Evolutionary conservation across 2,113 vertebrate genomes (phyloP).

Genomic region (Thunnus maccoyii): DNA sequence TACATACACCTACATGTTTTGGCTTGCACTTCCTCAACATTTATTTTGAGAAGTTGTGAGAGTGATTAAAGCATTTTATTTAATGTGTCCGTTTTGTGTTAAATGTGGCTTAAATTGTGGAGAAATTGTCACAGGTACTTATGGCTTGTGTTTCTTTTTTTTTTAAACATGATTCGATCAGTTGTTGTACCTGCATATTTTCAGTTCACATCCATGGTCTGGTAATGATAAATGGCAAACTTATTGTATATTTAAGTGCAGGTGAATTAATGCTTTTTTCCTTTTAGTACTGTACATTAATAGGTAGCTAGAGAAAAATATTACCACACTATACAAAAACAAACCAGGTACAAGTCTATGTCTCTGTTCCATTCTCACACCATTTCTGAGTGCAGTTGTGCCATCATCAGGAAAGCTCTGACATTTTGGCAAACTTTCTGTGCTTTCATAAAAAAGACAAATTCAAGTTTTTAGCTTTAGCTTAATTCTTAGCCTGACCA

Average conservation of each 20-base stretch:
- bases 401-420: no score
- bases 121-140: background rate
- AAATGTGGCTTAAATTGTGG: background rate
- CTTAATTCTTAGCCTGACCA: background rate
- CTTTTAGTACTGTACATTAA: background rate
- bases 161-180: background rate
- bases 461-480: background rate
- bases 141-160: background rate
- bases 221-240: background rate
- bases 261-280: no score
- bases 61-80: conserved; percentile 7
- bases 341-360: background rate
- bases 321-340: background rate
- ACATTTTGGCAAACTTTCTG: no score
- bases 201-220: background rate
- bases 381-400: no score
- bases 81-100: background rate
- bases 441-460: background rate
- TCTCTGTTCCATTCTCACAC: no score
- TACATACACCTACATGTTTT: conserved; percentile 44
- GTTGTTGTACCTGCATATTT: background rate
- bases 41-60: conserved; percentile 27
- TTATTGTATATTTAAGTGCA: background rate
- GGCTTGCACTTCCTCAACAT: conserved; percentile 24
- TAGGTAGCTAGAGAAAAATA: background rate